Percentiles rank a stretch among this genome's conserved stretches.
Evolutionary conservation across 2,113 vertebrate genomes (phyloP).

Genomic region (Grallaria varia): DNA sequence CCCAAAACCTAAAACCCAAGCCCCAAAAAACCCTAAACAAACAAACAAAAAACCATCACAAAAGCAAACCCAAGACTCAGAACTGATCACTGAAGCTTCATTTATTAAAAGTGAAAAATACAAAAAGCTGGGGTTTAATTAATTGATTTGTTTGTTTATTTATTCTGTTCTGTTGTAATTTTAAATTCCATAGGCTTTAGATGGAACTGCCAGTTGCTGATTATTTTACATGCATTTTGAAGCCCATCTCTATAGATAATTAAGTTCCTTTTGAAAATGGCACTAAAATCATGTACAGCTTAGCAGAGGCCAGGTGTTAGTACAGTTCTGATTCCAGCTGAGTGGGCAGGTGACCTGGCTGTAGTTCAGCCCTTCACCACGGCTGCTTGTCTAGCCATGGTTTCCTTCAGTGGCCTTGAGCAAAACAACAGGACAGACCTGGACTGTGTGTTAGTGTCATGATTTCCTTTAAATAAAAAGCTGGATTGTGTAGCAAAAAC

Average conservation of each 20-base stretch:
- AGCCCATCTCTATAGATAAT: background rate
- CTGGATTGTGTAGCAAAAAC: background rate
- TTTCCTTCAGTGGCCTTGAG: background rate
- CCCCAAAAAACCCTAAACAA: no score
- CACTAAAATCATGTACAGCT: background rate
- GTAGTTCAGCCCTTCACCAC: background rate
- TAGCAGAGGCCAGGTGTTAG: background rate
- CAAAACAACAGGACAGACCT: background rate
- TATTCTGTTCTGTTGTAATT: background rate
- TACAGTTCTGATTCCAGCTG: background rate
- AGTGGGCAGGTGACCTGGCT: background rate
- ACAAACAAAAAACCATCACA: background rate
- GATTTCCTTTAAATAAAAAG: background rate
- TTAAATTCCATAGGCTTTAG: background rate
- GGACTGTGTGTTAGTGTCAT: background rate
- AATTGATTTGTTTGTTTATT: background rate
- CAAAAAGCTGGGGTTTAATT: rapidly evolving
- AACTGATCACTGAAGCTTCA: background rate
- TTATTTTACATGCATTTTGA: background rate
- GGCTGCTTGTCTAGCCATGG: background rate
- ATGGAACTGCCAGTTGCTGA: background rate
- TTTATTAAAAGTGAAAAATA: background rate
- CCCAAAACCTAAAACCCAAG: no score
- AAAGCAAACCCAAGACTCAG: background rate
- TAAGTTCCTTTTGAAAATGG: background rate